These are phyloP conservation scores for Pitta sordida DNA, from an alignment of 2,113 vertebrate genomes.

Conservation along the genomic window DNA sequence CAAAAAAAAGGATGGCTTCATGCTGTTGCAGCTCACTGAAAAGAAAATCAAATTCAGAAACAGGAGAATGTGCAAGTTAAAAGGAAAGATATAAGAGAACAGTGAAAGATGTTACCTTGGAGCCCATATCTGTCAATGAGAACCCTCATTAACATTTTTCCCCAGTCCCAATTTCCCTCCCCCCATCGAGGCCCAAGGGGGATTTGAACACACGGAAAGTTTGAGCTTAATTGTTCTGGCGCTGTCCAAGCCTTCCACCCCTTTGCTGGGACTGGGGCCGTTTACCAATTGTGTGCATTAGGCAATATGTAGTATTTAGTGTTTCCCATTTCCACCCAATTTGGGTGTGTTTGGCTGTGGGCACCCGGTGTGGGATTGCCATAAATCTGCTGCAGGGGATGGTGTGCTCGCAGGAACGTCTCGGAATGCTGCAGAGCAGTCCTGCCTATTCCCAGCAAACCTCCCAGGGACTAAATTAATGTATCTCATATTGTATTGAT, in stretches of 20 bases:
- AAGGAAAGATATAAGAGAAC: not conserved
- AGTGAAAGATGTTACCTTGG: not conserved
- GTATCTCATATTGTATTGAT: slow-evolving; percentile 79
- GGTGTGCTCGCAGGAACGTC: not conserved
- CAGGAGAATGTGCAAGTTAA: not conserved
- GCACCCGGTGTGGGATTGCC: not conserved
- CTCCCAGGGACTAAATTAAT: slow-evolving; percentile 75
- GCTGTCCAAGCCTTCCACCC: not conserved
- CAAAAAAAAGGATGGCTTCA: not conserved
- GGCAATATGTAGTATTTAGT: slow-evolving; percentile 50
- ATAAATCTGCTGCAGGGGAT: slow-evolving; percentile 1
- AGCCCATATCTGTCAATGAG: not conserved
- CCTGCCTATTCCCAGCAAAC: slow-evolving; percentile 68
- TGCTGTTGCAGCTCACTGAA: not conserved
- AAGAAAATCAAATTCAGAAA: not conserved
- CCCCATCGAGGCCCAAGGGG: not conserved
- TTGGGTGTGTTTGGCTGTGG: slow-evolving; percentile 51
- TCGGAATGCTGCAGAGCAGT: slow-evolving; percentile 42
- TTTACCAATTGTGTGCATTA: slow-evolving; percentile 55
- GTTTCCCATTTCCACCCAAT: slow-evolving; percentile 24
- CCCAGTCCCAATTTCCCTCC: not conserved
- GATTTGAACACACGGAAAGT: not conserved
- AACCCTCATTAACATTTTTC: not conserved
- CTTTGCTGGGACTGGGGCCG: not conserved
- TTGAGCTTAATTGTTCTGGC: slow-evolving; percentile 6